Percentiles rank a stretch among this genome's conserved stretches.
Conservation (phyloP, 2,888 invertebrate species). For the Cylloceria caligata region DNA sequence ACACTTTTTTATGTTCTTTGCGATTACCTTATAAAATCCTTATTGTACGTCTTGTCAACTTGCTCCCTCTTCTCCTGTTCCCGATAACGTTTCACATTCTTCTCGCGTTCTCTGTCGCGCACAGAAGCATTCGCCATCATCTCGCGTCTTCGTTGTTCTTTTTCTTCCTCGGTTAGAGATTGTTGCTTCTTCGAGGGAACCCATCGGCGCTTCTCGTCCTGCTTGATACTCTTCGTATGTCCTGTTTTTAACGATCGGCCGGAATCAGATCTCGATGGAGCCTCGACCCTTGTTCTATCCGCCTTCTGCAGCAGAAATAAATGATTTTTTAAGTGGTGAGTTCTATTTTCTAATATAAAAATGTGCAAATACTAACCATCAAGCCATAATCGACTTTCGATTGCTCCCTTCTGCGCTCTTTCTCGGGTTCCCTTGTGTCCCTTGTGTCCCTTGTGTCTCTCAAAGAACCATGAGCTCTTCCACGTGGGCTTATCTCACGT, state of each 20-base stretch:
- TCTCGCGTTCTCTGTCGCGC: slow-evolving; percentile 89
- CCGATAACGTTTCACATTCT: slow-evolving; percentile 88
- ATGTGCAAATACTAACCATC: slow-evolving; percentile 69
- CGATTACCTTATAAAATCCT: slow-evolving; percentile 85
- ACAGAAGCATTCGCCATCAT: slow-evolving; percentile 94
- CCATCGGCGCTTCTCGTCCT: slow-evolving; percentile 74
- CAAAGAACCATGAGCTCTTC: slow-evolving; percentile 48
- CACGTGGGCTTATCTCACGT: slow-evolving; percentile 54
- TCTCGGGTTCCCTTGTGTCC: slow-evolving; percentile 46
- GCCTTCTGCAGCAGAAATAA: slow-evolving; percentile 73
- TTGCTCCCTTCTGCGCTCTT: slow-evolving; percentile 44
- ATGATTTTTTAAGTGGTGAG: not conserved
- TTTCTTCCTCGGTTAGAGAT: slow-evolving; percentile 87
- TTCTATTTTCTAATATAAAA: not conserved
- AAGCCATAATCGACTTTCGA: slow-evolving; percentile 71
- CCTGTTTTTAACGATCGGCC: slow-evolving; percentile 41
- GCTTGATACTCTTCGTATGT: slow-evolving; percentile 67
- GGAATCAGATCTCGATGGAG: slow-evolving; percentile 59
- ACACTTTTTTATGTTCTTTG: not conserved
- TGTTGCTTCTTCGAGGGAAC: slow-evolving; percentile 78
- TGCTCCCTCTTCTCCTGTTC: slow-evolving; percentile 86
- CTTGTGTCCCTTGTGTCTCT: slow-evolving; percentile 33
- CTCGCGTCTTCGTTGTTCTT: slow-evolving; percentile 89
- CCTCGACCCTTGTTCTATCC: slow-evolving; percentile 73
- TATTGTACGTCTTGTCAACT: slow-evolving; percentile 83